These are phyloP conservation scores for Propsilocerus akamusi DNA, from an alignment of 1,140 invertebrate genomes.

Conservation along the genomic window DNA sequence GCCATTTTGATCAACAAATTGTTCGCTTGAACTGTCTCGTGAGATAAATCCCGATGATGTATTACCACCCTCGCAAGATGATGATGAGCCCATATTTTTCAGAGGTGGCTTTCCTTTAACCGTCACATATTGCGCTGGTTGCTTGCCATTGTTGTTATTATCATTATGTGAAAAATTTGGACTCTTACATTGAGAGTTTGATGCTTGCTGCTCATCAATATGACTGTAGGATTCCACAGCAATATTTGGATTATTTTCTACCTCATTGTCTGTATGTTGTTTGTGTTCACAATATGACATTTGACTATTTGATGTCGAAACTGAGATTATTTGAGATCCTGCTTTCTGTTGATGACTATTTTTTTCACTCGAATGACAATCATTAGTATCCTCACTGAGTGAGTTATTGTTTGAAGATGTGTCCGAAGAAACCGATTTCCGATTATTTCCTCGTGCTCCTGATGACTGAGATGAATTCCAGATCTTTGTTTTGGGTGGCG, in stretches of 20 bases:
- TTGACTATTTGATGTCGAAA: not conserved
- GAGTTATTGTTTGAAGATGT: conserved; percentile 4
- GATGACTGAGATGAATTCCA: not conserved
- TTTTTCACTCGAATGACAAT: not conserved
- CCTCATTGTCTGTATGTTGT: conserved; percentile 8
- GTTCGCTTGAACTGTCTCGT: conserved; percentile 58
- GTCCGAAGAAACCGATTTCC: not conserved
- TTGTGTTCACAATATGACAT: not conserved
- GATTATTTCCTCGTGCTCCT: not conserved
- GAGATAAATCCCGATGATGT: not conserved
- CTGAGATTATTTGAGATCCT: not conserved
- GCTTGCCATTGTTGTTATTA: conserved; percentile 17
- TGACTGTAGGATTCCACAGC: not conserved
- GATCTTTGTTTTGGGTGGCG: conserved; percentile 19
- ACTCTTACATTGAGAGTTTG: not conserved
- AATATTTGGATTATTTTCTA: conserved; percentile 16
- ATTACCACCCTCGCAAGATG: conserved; percentile 13
- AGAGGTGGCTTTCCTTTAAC: conserved; percentile 23
- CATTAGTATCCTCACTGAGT: not conserved
- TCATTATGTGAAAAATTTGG: conserved; percentile 8
- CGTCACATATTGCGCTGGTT: conserved; percentile 30
- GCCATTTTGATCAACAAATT: conserved; percentile 56
- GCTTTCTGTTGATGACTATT: not conserved
- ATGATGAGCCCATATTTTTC: conserved; percentile 19
- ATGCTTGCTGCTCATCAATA: not conserved